Conservation (phyloP, 2,797 vertebrate species). For the Coregonus ussuriensis region DNA sequence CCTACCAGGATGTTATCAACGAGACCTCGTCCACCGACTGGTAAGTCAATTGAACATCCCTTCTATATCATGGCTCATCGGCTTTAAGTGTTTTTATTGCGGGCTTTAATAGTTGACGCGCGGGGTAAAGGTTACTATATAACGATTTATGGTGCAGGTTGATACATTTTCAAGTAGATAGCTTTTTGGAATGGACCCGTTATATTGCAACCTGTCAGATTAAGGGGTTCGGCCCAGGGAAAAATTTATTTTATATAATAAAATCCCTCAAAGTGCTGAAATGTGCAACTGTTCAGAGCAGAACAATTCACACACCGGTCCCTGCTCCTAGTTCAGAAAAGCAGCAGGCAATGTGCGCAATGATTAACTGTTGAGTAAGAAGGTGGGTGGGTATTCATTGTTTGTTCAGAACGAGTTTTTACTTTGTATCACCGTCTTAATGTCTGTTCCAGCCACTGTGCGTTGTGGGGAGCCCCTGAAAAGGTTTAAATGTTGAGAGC, state of each 20-base stretch:
- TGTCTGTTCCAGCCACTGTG: background rate
- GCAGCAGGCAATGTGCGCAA: background rate
- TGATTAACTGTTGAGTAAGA: constrained; percentile 9
- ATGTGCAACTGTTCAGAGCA: background rate
- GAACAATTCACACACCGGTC: background rate
- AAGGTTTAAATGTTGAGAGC: background rate
- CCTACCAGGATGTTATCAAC: constrained; percentile 94
- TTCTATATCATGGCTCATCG: background rate
- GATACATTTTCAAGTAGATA: background rate
- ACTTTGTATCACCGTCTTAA: background rate
- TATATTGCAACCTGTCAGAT: background rate
- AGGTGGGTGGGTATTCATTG: constrained; percentile 13
- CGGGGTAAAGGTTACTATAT: background rate
- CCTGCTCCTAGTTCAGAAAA: background rate
- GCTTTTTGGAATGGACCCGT: no score
- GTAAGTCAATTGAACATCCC: constrained; percentile 74
- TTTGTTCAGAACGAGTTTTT: constrained; percentile 38
- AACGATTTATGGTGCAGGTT: background rate
- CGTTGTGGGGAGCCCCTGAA: background rate
- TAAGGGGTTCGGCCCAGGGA: background rate
- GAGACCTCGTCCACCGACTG: constrained; percentile 89
- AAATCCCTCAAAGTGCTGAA: background rate
- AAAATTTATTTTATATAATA: background rate
- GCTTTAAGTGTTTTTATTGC: background rate
- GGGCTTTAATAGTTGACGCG: constrained; percentile 5